phyloP scores from a whole-genome alignment of 2,113 vertebrate species.

The Cyprinus carpio region DNA sequence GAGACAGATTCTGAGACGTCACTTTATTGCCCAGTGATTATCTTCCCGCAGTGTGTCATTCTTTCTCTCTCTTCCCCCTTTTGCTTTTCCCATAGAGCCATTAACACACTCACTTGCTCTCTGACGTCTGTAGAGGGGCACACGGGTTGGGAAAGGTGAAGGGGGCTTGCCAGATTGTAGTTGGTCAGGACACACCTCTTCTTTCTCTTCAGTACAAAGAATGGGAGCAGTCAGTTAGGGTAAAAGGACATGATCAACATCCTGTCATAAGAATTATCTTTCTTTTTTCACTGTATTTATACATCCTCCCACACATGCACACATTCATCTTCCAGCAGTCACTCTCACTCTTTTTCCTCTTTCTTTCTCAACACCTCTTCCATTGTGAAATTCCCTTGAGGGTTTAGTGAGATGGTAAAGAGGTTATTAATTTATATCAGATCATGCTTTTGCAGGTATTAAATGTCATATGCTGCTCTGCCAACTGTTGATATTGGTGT shows the following conservation, averaged over 20 bases:
- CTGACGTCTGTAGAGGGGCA: conserved; percentile 70
- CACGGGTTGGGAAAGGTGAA: conserved; percentile 18
- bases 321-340: conserved; percentile 33
- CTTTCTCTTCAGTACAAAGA: conserved; percentile 15
- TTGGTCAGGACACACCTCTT: conserved; percentile 38
- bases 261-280: conserved; percentile 60
- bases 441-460: conserved; percentile 59
- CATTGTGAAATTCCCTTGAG: conserved; percentile 72
- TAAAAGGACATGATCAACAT: conserved; percentile 62
- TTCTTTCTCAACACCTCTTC: conserved; percentile 59
- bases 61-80: conserved; percentile 58
- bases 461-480: conserved; percentile 47
- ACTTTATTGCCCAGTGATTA: conserved; percentile 72
- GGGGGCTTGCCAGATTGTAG: conserved; percentile 46
- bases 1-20: conserved; percentile 71
- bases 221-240: conserved; percentile 49
- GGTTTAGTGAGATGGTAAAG: conserved; percentile 67
- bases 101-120: conserved; percentile 71
- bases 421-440: conserved; percentile 66
- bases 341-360: conserved; percentile 1
- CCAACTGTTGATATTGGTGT: background rate
- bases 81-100: conserved; percentile 57
- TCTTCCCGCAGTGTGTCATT: conserved; percentile 69
- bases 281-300: conserved; percentile 70
- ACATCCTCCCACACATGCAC: conserved; percentile 37